Evolutionary conservation across 2,113 vertebrate species (phyloP).

Genomic region (human): GRCh38 chr2:9361001-9361500

Average conservation of each 20-base stretch:
- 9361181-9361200: not conserved
- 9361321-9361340: not conserved
- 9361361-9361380: not conserved
- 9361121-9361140: not conserved
- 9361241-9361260: not conserved
- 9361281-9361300: not conserved
- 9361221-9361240: not conserved
- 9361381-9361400: not conserved
- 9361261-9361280: not conserved
- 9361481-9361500: not conserved
- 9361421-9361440: not conserved
- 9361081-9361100: not conserved
- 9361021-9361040: not conserved
- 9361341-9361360: fast-evolving
- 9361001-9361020: not conserved
- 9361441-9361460: fast-evolving
- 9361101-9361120: not conserved
- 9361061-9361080: not conserved
- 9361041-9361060: not conserved
- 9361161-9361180: not conserved
- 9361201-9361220: not conserved
- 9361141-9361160: not conserved
- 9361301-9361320: not conserved
- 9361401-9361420: fast-evolving
- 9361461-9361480: not conserved